A percentile compares a stretch with the other conserved stretches of the same genome.
phyloP scores from a whole-genome alignment of 2,113 vertebrate genomes.

The Corapipo altera region DNA sequence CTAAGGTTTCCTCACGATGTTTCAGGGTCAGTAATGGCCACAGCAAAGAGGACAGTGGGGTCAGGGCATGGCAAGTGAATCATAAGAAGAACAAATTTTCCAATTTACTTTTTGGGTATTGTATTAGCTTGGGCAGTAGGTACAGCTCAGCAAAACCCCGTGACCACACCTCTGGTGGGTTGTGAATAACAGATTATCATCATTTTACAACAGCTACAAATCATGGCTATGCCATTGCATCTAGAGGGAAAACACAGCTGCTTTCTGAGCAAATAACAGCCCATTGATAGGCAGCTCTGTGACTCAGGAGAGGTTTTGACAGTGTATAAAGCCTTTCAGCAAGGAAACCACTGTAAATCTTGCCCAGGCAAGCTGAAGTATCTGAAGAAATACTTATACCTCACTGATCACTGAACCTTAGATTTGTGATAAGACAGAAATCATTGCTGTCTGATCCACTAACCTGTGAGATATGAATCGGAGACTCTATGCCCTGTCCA shows the following conservation, averaged over 20 bases:
- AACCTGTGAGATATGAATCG: slow-evolving; percentile 22
- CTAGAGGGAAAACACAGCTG: slow-evolving; percentile 24
- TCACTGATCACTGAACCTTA: slow-evolving; percentile 22
- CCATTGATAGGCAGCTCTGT: not conserved
- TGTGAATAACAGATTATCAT: slow-evolving; percentile 35
- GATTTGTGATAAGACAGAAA: slow-evolving; percentile 42
- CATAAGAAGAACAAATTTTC: not conserved
- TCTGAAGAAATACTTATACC: slow-evolving; percentile 31
- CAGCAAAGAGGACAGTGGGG: not conserved
- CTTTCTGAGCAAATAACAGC: slow-evolving; percentile 39
- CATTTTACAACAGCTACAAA: slow-evolving; percentile 17
- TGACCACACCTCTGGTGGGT: not conserved
- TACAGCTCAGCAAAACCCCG: not conserved
- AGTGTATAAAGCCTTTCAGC: slow-evolving; percentile 31
- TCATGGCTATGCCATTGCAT: not conserved
- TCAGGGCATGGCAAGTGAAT: not conserved
- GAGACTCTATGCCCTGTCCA: not conserved
- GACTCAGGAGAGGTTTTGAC: slow-evolving; percentile 18
- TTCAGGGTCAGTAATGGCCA: not conserved
- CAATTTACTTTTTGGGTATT: not conserved
- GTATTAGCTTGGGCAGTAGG: not conserved
- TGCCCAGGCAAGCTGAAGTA: slow-evolving; percentile 18
- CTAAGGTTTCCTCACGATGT: not conserved
- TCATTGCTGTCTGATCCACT: slow-evolving; percentile 6
- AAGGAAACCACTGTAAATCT: slow-evolving; percentile 19